Conservation (phyloP, 2,113 vertebrate genomes). For the Albula goreensis region DNA sequence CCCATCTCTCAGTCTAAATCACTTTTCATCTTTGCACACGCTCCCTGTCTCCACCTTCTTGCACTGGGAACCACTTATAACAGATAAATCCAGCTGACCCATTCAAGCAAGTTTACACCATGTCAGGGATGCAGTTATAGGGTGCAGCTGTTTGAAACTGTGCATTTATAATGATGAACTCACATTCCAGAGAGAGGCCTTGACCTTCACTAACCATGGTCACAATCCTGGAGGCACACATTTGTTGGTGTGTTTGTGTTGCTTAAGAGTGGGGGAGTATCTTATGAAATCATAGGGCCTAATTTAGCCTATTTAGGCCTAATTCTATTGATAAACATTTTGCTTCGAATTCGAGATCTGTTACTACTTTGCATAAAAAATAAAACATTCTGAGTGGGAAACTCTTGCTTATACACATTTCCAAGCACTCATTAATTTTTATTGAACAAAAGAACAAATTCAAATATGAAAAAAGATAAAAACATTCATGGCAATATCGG, state of each 20-base stretch:
- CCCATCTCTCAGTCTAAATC: slow-evolving; percentile 20
- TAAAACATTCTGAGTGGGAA: no score
- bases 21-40: slow-evolving; percentile 40
- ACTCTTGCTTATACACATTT: no score
- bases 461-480: no score
- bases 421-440: no score
- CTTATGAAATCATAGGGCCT: background rate
- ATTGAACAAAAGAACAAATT: no score
- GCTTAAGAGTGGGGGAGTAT: background rate
- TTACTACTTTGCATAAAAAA: no score
- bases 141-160: background rate
- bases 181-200: background rate
- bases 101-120: background rate
- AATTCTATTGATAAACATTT: no score
- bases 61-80: background rate
- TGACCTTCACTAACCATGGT: background rate
- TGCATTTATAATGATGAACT: background rate
- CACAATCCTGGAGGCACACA: background rate
- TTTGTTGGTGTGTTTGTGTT: background rate
- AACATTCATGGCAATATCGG: no score
- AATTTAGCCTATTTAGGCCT: no score
- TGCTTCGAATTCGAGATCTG: no score
- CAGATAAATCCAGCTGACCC: background rate
- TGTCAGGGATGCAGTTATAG: background rate
- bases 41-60: slow-evolving; percentile 24